phyloP scores from a whole-genome alignment of 2,113 vertebrate species.

The Pollimyrus isidori region DNA sequence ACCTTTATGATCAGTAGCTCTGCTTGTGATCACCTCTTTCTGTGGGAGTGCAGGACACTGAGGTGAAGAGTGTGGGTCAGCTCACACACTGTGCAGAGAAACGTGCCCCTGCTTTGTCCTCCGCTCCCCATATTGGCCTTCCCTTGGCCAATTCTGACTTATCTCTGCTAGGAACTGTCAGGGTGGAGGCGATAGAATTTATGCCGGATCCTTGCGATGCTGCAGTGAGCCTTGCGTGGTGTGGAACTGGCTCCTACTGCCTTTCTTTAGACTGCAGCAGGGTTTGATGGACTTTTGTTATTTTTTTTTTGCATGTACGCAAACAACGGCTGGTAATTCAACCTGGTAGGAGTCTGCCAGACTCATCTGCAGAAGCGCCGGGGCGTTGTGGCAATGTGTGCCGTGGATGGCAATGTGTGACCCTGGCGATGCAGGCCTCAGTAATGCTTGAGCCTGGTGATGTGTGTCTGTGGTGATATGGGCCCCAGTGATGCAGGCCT shows the following conservation, averaged over 20 bases:
- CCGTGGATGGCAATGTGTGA: slow-evolving; percentile 31
- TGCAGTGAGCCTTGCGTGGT: neutral
- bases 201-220: neutral
- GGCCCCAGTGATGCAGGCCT: neutral
- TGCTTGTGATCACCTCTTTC: neutral
- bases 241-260: neutral
- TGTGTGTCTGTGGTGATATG: neutral
- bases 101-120: neutral
- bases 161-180: neutral
- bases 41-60: neutral
- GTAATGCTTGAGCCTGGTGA: neutral
- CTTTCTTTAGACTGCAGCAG: slow-evolving; percentile 33
- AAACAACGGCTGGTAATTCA: slow-evolving; percentile 51
- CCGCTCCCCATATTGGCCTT: neutral
- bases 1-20: neutral
- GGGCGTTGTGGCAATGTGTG: slow-evolving; percentile 36
- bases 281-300: slow-evolving; percentile 36
- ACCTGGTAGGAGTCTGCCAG: slow-evolving; percentile 38
- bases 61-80: neutral
- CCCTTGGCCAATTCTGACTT: neutral
- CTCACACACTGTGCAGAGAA: neutral
- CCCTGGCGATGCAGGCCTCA: slow-evolving; percentile 12
- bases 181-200: neutral
- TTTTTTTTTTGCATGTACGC: slow-evolving; percentile 24
- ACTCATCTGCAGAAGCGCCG: slow-evolving; percentile 43